Base-by-base conservation (phyloP, 2,888 invertebrate genomes). In the Noctua comes region DNA sequence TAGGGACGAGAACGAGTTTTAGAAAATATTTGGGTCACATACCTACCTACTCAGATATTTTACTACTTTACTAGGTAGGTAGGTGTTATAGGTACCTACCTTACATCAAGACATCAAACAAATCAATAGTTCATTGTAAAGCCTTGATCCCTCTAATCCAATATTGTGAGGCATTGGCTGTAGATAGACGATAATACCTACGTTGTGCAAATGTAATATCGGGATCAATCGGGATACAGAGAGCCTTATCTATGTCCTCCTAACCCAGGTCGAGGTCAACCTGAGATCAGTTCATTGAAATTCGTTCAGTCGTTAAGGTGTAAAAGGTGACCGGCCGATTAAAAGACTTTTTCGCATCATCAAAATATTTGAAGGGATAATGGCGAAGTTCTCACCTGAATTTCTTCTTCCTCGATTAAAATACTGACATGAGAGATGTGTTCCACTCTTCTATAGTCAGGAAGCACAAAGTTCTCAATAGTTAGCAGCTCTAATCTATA, bases 401-500 rank as follows among this genome's bases (percentile, higher is more conserved):
- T 87, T 74, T 80, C 77, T 68, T 90, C 87, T 74, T 86, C 84
- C 68, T 94, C 93, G 62, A 93, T 85, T 46, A 91, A 79, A 21
- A 95, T 82, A 85, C 89, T 93, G 43, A 95, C 85, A 87, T 93
- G 90, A 2, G 95, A 94, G 11, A 90, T 86, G 46, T 89, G 79
- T 83, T 90, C 89, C 46, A 86, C 73, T 36, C 71, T 79, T 66
- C 48, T 69, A 68, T 65, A 76, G 78, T 88, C 59, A 68, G 82
- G 84, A 16, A 85, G 68, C 65, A 86, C 71, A 57, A 85, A 73
- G 40, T 85, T 79, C 70, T 80, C 89, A 74, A 86, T 83, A 11
- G 95, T 95, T 75, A 91, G 81, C 69, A 95, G 80, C 66, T 93
- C 87, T 77, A 95, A 87, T 79, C 90, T 91, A 77, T 94, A 94